These are phyloP conservation scores for Scolopax rusticola DNA, from an alignment of 2,797 vertebrate genomes.

Conservation along the genomic window DNA sequence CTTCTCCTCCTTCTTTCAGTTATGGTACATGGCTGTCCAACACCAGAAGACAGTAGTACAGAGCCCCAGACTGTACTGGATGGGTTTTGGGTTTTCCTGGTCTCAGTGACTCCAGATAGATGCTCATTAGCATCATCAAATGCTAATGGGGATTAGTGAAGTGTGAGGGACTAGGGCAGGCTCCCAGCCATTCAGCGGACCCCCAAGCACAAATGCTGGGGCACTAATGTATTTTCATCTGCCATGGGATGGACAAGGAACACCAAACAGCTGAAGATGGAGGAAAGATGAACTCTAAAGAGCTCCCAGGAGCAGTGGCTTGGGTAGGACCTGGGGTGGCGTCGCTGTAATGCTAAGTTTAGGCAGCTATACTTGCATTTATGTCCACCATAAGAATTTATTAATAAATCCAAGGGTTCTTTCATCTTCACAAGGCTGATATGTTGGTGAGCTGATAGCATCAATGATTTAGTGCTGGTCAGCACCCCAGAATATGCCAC, in stretches of 20 bases:
- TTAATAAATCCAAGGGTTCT: background rate
- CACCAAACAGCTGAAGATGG: background rate
- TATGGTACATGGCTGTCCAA: rapidly evolving
- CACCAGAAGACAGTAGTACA: background rate
- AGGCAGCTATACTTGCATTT: background rate
- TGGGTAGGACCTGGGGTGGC: background rate
- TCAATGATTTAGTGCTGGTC: background rate
- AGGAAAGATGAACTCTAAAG: background rate
- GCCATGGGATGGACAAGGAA: background rate
- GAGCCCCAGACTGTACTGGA: background rate
- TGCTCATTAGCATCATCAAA: too few relatives aligned
- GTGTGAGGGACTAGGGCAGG: background rate
- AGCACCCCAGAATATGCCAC: background rate
- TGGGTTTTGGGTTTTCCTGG: background rate
- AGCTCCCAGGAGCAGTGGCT: background rate
- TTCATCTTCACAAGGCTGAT: background rate
- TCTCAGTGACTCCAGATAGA: background rate
- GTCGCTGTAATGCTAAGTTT: background rate
- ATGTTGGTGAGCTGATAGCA: background rate
- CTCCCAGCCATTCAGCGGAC: rapidly evolving
- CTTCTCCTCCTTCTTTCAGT: background rate
- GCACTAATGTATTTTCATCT: background rate
- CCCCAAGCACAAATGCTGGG: rapidly evolving
- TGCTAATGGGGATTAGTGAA: background rate
- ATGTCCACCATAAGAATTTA: background rate